Evolutionary conservation across 2,888 invertebrate genomes (phyloP).

Genomic region (Drosophila maculinotata): DNA sequence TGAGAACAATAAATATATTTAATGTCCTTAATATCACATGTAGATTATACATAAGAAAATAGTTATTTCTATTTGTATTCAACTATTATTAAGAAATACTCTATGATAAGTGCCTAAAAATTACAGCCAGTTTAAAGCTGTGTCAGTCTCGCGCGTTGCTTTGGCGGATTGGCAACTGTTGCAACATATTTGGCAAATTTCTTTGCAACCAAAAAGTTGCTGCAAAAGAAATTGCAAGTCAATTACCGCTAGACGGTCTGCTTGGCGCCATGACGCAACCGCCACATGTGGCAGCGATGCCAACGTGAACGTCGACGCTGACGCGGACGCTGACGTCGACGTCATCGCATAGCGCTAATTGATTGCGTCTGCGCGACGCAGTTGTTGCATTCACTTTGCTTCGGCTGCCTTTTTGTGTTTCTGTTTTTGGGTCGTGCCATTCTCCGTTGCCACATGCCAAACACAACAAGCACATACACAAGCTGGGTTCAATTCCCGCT

Average conservation of each 20-base stretch:
- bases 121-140: constrained; percentile 40
- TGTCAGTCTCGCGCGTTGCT: constrained; percentile 23
- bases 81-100: constrained; percentile 9
- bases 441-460: constrained; percentile 64
- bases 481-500: constrained; percentile 32
- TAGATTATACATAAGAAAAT: too few species aligned
- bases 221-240: constrained; percentile 80
- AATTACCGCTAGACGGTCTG: constrained; percentile 76
- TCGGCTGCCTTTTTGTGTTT: constrained; percentile 20
- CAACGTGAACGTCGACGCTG: constrained; percentile 12
- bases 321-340: constrained; percentile 40
- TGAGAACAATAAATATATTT: too few species aligned
- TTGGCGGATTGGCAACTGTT: constrained; percentile 43
- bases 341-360: constrained; percentile 72
- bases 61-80: too few species aligned
- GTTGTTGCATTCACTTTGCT: constrained; percentile 76
- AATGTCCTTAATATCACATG: too few species aligned
- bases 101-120: constrained; percentile 55
- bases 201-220: constrained; percentile 75
- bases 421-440: constrained; percentile 72
- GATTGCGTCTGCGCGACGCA: constrained; percentile 70
- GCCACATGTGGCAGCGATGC: constrained; percentile 70
- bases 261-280: constrained; percentile 77
- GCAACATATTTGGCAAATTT: constrained; percentile 70
- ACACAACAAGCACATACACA: constrained; percentile 20